Base-by-base conservation (phyloP, 1,140 invertebrate genomes). In the Zaprionus kolodkinae region DNA sequence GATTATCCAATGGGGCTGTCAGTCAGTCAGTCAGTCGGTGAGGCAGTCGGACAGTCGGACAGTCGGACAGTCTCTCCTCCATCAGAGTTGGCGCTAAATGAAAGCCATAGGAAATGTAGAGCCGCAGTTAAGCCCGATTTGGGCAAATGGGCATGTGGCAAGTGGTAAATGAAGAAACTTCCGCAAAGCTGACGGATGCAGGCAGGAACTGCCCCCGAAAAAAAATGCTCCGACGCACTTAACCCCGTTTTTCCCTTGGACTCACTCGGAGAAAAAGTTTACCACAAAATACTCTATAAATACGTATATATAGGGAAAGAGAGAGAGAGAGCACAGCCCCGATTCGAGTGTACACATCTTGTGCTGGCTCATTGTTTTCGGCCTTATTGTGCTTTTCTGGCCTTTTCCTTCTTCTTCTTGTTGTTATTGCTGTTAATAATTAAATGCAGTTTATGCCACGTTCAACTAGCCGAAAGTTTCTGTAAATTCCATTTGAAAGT, bases 401-500 rank as follows among this genome's bases (percentile, higher is more conserved):
- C 27, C 27, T 5, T 30, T 3, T 6, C 27, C 27, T 21, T 21
- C 27, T n/a, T 15, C n/a, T 7, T 6, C 9, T 15, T 45, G 15
- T 64, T 77, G 66, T 64, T 69, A n/a, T 61, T 57, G 69, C 70
- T 73, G 69, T 80, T 80, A 88, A 87, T 88, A 88, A 87, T 87
- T 88, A 86, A 87, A 82, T 87, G 79, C 84, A 87, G 79, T 79
- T 86, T 76, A 79, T 78, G 78, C 71, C 55, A 60, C 62, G 69
- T 71, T 66, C 78, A 81, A 79, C 84, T 84, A 71, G 63, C 78
- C 67, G 27, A 56, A 66, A 70, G 59, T 61, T 76, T 80, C 68
- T 78, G 66, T 45, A 80, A 88, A 88, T 84, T 88, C 79, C 73
- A 88, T 88, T 88, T 88, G 79, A 88, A 88, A 88, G 84, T 88